These are phyloP conservation scores for Eulemur albifrons DNA, from an alignment of 2,797 vertebrate genomes.

Conservation along the genomic window DNA sequence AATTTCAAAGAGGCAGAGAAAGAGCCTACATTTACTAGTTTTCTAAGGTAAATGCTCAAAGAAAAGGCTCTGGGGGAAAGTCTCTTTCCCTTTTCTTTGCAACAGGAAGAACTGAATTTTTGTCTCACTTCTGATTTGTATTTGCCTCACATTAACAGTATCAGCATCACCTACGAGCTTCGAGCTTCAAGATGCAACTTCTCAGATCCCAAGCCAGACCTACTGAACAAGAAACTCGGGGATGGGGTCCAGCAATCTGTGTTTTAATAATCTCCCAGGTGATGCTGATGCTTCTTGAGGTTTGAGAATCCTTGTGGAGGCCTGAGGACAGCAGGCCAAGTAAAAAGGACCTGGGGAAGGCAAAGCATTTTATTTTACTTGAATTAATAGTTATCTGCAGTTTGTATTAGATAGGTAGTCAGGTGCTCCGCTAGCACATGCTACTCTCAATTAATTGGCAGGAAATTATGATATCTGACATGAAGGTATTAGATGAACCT, in stretches of 20 bases:
- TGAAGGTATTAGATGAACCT: not conserved
- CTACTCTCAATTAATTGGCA: not conserved
- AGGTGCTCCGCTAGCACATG: not conserved
- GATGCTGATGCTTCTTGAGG: too few relatives aligned
- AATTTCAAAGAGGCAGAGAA: conserved; percentile 28
- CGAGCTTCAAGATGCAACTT: not conserved
- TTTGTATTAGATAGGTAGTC: not conserved
- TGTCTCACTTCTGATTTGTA: not conserved
- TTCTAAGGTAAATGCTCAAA: not conserved
- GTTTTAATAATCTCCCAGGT: not conserved
- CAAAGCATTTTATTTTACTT: not conserved
- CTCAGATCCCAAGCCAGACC: not conserved
- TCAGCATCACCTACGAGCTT: not conserved
- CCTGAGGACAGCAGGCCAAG: too few relatives aligned
- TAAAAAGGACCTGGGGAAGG: not conserved
- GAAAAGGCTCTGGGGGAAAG: not conserved
- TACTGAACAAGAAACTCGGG: not conserved
- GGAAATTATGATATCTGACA: not conserved
- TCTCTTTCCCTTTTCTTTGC: not conserved
- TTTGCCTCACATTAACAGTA: not conserved
- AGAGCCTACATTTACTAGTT: not conserved
- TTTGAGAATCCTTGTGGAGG: not conserved
- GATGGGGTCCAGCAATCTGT: not conserved
- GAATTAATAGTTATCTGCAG: not conserved
- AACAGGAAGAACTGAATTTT: not conserved